Percentiles rank a stretch among this genome's conserved stretches.
Evolutionary conservation across 2,888 invertebrate species (phyloP).

Genomic region (Clistopyga incitator): DNA sequence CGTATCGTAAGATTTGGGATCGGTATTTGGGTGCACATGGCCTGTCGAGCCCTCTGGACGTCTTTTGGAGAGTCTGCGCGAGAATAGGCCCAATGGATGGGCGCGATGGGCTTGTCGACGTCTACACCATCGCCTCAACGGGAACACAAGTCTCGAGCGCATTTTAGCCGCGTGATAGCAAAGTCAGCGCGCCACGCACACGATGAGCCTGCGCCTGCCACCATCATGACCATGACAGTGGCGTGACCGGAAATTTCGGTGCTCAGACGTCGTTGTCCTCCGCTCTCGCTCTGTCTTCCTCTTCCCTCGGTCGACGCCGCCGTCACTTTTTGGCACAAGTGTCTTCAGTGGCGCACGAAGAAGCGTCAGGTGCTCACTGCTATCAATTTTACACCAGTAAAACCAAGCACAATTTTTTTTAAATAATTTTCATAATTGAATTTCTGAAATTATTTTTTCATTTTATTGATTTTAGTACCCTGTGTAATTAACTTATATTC

Average conservation of each 20-base stretch:
- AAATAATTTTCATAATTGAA: no score
- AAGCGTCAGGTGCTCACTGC: not conserved
- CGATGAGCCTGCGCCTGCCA: not conserved
- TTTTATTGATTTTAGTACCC: no score
- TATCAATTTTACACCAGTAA: not conserved
- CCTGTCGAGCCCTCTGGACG: conserved; percentile 49
- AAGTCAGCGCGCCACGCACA: not conserved
- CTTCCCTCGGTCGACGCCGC: conserved; percentile 48
- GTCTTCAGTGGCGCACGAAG: conserved; percentile 8
- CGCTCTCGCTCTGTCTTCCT: conserved; percentile 7
- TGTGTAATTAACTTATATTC: no score
- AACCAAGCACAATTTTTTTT: no score
- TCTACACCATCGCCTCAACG: not conserved
- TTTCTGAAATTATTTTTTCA: no score
- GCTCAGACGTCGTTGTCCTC: conserved; percentile 35
- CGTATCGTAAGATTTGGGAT: conserved; percentile 43
- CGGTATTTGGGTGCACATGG: conserved; percentile 27
- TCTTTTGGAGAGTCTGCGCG: conserved; percentile 33
- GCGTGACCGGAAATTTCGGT: conserved; percentile 36
- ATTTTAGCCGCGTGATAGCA: not conserved
- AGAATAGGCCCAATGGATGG: conserved; percentile 24
- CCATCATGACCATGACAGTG: conserved; percentile 15
- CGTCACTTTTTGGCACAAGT: conserved; percentile 25
- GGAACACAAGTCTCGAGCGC: conserved; percentile 10
- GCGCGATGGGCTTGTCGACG: conserved; percentile 4